Base-by-base conservation (phyloP, 1,140 invertebrate species). In the Orius insidiosus region DNA sequence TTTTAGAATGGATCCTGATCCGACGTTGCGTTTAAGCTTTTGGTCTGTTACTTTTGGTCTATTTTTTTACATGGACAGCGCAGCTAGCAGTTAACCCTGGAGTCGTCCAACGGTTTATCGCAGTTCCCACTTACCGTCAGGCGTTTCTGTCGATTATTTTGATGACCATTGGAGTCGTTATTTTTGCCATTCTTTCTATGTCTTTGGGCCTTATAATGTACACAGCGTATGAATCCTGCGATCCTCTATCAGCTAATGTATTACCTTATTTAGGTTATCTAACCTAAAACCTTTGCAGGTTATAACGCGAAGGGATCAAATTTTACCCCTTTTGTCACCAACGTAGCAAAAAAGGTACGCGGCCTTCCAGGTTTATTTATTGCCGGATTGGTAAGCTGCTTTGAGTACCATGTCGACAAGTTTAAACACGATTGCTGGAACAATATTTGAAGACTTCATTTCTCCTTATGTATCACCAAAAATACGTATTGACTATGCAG, bases 71-170 rank as follows among this genome's bases (percentile, higher is more conserved):
- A 53, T 82, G 77, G 73, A 75, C 80, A 0, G 73, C 78, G 24
- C 78, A 84, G 47, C 85, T 85, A 58, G 75, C 80, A 6, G 78
- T 85, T n/a, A 86, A 89, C 65, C 86, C 90, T 63, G 83, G 84
- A 8, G 83, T 86, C 72, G 78, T 90, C 0, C 86, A 90, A 57
- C 68, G 86, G 35, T 87, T 85, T 49, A 75, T 83, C 51, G 75
- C 84, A 0, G 60, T 85, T 46, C 72, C 78, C 1, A 72, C 69
- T 9, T 65, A 76, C 35, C 67, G 72, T 62, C 67, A 70, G 56
- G 78, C 80, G 49, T 51, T 48, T 37, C 38, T 18, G 53, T 51
- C 11, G 34, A 66, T 63, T 41, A 55, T 60, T 3, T 52, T 60
- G 6, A 47, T 60, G 13, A 54, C 58, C 16, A 59, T 58, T 8